Conservation (phyloP, 2,113 vertebrate species). For the Alectura lathami region DNA sequence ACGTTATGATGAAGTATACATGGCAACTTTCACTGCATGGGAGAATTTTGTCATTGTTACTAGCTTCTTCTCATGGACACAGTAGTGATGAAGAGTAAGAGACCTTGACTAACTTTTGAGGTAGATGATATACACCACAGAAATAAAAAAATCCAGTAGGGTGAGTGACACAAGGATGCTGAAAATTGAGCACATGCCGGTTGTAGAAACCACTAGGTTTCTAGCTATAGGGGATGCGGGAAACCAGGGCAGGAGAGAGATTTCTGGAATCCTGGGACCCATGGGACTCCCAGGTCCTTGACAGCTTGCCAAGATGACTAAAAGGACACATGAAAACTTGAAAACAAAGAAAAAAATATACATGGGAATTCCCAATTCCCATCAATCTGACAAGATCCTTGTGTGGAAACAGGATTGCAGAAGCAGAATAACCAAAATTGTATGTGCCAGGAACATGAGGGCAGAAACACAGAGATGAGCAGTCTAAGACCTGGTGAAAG, state of each 20-base stretch:
- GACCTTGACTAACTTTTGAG: not conserved
- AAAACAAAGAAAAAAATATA: not conserved
- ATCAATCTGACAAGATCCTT: not conserved
- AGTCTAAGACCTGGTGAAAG: not conserved
- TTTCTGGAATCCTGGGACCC: not conserved
- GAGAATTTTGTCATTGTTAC: not conserved
- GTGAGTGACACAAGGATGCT: not conserved
- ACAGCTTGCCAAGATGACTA: not conserved
- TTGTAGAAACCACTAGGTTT: not conserved
- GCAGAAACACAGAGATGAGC: not conserved
- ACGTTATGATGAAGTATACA: not conserved
- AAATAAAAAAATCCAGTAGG: not conserved
- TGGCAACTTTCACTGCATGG: not conserved
- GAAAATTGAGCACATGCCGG: not conserved
- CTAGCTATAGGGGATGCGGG: not conserved
- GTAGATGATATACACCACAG: not conserved
- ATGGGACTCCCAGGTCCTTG: not conserved
- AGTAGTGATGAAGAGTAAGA: not conserved
- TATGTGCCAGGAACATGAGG: not conserved
- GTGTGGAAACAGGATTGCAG: not conserved
- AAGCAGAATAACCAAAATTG: not conserved
- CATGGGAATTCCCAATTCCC: not conserved
- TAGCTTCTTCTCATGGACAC: not conserved
- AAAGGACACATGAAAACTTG: not conserved
- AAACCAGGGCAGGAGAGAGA: not conserved